phyloP scores from a whole-genome alignment of 2,797 vertebrate species.

The Cirrhinus molitorella region DNA sequence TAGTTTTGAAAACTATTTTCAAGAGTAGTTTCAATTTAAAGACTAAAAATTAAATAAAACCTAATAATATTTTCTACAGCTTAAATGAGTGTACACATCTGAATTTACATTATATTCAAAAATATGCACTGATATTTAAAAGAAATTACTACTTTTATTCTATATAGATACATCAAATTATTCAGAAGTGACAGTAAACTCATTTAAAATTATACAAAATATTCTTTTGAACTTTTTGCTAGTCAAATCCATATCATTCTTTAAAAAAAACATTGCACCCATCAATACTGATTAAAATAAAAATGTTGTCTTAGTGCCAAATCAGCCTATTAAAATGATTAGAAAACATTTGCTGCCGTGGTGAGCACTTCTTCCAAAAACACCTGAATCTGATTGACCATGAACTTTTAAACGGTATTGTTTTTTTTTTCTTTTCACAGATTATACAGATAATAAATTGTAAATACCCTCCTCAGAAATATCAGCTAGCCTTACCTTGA shows the following conservation, averaged over 20 bases:
- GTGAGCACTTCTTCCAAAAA: neutral
- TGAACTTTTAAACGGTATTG: neutral
- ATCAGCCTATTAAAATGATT: no score
- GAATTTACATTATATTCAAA: neutral
- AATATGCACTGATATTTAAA: neutral
- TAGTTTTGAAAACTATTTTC: neutral
- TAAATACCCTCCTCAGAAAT: neutral
- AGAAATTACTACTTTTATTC: neutral
- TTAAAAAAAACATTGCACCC: no score
- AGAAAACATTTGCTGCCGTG: no score
- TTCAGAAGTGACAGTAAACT: no score
- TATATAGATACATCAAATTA: neutral
- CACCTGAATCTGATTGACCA: neutral
- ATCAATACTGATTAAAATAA: no score
- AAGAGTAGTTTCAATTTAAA: neutral
- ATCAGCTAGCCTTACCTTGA: neutral
- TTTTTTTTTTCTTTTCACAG: neutral
- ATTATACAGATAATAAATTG: neutral
- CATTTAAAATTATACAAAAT: no score
- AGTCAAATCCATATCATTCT: no score
- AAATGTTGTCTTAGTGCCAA: no score
- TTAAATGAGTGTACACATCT: neutral
- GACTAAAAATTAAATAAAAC: neutral
- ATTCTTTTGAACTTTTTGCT: no score
- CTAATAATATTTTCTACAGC: neutral